phyloP scores from a whole-genome alignment of 2,888 invertebrate genomes.

The Drepanosiphum platanoidis region DNA sequence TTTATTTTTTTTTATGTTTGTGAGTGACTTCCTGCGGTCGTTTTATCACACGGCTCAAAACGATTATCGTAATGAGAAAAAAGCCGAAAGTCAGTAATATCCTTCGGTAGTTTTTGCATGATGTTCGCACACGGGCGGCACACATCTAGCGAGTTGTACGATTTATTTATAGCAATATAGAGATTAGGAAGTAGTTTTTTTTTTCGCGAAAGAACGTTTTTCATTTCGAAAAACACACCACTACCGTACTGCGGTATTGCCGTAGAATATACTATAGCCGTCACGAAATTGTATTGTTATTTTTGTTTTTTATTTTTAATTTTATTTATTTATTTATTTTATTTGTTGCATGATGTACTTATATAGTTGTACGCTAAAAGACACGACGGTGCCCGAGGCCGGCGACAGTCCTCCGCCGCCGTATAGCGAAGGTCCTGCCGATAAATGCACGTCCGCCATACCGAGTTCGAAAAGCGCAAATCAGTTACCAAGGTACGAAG shows the following conservation, averaged over 20 bases:
- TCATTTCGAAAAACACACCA: not conserved
- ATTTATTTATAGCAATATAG: too few species aligned
- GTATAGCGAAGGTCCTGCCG: constrained; percentile 66
- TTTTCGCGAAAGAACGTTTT: not conserved
- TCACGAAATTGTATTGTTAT: not conserved
- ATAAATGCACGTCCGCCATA: constrained; percentile 59
- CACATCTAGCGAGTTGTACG: too few species aligned
- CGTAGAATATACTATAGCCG: not conserved
- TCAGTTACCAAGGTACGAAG: constrained; percentile 65
- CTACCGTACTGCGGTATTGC: not conserved
- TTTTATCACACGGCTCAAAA: too few species aligned
- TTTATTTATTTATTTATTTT: not conserved
- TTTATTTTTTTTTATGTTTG: too few species aligned
- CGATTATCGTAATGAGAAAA: too few species aligned
- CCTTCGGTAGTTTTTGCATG: too few species aligned
- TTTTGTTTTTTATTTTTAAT: constrained; percentile 5
- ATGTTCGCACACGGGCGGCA: too few species aligned
- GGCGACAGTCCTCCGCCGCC: constrained; percentile 69
- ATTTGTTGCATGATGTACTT: constrained; percentile 39
- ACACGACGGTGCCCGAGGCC: constrained; percentile 63
- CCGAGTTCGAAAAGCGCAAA: constrained; percentile 61
- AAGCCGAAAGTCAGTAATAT: too few species aligned
- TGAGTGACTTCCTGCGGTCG: too few species aligned
- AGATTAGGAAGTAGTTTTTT: not conserved
- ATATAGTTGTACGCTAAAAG: constrained; percentile 64